Conservation (phyloP, 2,797 vertebrate species). For the Ctenopoma kingsleyae region DNA sequence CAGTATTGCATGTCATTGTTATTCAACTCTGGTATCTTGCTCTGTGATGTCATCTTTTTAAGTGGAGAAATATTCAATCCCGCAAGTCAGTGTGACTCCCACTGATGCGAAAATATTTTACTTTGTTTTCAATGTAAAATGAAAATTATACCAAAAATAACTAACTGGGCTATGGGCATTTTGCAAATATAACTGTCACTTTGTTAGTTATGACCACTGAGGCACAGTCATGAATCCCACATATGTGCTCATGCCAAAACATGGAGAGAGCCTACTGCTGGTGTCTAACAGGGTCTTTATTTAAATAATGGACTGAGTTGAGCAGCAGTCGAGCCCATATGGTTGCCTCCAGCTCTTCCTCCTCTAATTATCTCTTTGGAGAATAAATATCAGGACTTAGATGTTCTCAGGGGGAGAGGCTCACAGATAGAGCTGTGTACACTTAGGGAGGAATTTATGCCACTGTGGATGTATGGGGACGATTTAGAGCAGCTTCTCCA, state of each 20-base stretch:
- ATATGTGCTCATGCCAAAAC: slow-evolving; percentile 31
- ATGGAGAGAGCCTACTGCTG: slow-evolving; percentile 25
- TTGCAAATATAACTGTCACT: slow-evolving; percentile 8
- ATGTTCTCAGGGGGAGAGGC: slow-evolving; percentile 28
- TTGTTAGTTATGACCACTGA: slow-evolving; percentile 3
- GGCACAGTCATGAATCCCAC: slow-evolving; percentile 21
- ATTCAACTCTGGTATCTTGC: slow-evolving; percentile 42
- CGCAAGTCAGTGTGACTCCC: slow-evolving; percentile 29
- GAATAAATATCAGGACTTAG: slow-evolving; percentile 69
- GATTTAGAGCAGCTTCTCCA: not conserved
- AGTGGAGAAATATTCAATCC: slow-evolving; percentile 25
- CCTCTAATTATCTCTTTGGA: slow-evolving; percentile 72
- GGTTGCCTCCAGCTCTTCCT: slow-evolving; percentile 64
- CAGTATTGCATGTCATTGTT: slow-evolving; percentile 49
- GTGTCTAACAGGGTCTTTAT: slow-evolving; percentile 47
- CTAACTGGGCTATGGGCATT: not conserved
- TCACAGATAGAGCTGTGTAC: slow-evolving; percentile 33
- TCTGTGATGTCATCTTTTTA: slow-evolving; percentile 38
- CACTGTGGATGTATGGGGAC: not conserved
- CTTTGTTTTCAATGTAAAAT: slow-evolving; percentile 11
- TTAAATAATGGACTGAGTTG: slow-evolving; percentile 67
- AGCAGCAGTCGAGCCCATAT: slow-evolving; percentile 74
- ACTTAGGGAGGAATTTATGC: slow-evolving; percentile 26
- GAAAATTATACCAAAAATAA: slow-evolving; percentile 22
- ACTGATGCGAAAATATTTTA: slow-evolving; percentile 5